These are phyloP conservation scores for Germaria angustata DNA, from an alignment of 2,888 invertebrate genomes.

Conservation along the genomic window DNA sequence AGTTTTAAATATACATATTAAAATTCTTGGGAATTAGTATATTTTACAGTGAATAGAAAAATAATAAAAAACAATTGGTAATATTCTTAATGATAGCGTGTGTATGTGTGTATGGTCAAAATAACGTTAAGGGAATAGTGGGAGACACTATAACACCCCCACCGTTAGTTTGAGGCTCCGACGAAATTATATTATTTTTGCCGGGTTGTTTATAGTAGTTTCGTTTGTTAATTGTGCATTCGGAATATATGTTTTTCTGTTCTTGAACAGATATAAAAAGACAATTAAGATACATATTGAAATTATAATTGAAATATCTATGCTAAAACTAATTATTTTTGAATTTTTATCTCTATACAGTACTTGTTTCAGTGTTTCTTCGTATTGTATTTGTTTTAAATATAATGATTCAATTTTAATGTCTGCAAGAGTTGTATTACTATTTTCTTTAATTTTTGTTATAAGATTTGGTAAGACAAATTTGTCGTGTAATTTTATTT, in stretches of 20 bases:
- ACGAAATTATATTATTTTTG: neutral
- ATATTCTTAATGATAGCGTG: neutral
- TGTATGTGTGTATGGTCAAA: conserved; percentile 9
- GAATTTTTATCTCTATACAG: neutral
- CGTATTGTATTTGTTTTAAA: neutral
- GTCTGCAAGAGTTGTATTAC: neutral
- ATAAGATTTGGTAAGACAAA: neutral
- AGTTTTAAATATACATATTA: neutral
- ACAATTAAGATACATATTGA: neutral
- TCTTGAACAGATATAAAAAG: too few species aligned
- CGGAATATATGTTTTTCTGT: too few species aligned
- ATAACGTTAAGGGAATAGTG: conserved; percentile 7
- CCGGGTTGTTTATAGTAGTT: neutral
- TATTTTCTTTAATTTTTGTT: neutral
- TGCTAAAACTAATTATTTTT: conserved; percentile 5
- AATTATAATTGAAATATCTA: neutral
- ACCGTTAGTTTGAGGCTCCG: too few species aligned
- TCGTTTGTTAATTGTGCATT: neutral
- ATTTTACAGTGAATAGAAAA: neutral
- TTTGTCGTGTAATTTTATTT: neutral
- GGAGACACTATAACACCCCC: neutral
- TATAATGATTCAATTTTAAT: conserved; percentile 13
- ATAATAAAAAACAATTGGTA: neutral
- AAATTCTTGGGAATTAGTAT: neutral
- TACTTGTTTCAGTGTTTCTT: neutral